Base-by-base conservation (phyloP, 2,113 vertebrate genomes). In the Raphicerus campestris region DNA sequence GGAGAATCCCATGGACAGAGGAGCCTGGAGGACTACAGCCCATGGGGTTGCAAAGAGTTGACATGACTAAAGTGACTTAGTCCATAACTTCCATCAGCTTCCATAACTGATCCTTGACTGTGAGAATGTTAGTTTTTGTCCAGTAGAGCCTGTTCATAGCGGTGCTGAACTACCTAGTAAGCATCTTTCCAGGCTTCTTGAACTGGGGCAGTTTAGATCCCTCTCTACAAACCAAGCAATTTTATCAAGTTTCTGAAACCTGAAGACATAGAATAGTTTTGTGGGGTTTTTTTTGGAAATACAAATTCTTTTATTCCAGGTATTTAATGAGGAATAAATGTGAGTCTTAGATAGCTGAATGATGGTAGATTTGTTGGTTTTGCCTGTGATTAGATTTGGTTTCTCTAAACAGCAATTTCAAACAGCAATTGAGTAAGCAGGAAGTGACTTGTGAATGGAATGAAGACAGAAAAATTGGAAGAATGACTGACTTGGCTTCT, bases 211-310 rank as follows among this genome's bases (percentile, higher is more conserved):
- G 2, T 96, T 82, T 88, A 73, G 80, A 42, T 73, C 9, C 20
- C 32, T 51, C n/a, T 26, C 9, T 87, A 20, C 19, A 93, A 83
- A 83, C 20, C 35, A 89, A 89, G 47, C 73, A 94, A 45, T 87
- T 86, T 87, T 87, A 92, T 35, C n/a, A 94, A 56, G 32, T 91
- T 93, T 96, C 61, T 93, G n/a, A 82, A 95, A 83, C 42, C 75
- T 87, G 39, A 78, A 20, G 10, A 77, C 47, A 93, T 8, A 19
- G 45, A 20, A 73, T 73, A 73, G 70, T 73, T 73, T 73, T 42
- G 35, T 42, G 70, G 70, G 35, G 0, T 26, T 14, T 42, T n/a
- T 28, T 58, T 13, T 61, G 0, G 24, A 88, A 96, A 58, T 88
- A n/a, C 53, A 93, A 73, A 90, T 7, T 35, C 8, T 70, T 93